These are phyloP conservation scores for Anastrepha obliqua DNA, from an alignment of 1,140 invertebrate genomes.

Conservation along the genomic window DNA sequence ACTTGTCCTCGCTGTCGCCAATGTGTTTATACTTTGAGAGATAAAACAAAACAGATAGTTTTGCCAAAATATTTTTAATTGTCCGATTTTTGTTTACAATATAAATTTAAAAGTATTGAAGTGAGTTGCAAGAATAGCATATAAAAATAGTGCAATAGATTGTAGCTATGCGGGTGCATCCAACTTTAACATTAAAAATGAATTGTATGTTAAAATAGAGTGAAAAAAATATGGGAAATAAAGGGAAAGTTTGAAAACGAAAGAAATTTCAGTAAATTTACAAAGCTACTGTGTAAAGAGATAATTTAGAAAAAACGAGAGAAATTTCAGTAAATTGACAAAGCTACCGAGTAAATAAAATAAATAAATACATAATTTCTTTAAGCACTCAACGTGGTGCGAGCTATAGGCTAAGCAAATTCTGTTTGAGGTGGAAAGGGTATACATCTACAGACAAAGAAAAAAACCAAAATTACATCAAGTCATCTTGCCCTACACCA, in stretches of 20 bases:
- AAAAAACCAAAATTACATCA: too few relatives aligned
- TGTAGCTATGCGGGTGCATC: neutral
- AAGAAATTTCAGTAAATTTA: neutral
- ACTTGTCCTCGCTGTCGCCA: too few relatives aligned
- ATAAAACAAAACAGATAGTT: constrained; percentile 13
- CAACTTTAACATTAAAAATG: neutral
- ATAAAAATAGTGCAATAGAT: constrained; percentile 8
- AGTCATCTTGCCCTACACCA: neutral
- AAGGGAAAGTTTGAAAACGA: neutral
- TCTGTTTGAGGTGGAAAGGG: too few relatives aligned
- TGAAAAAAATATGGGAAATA: neutral
- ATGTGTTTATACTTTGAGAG: neutral
- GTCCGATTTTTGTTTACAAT: constrained; percentile 22
- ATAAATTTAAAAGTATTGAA: constrained; percentile 49
- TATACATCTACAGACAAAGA: too few relatives aligned
- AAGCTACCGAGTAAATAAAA: neutral
- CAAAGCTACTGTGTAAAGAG: neutral
- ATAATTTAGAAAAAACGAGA: neutral
- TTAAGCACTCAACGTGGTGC: too few relatives aligned
- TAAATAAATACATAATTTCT: too few relatives aligned
- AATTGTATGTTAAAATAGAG: neutral
- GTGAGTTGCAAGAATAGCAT: neutral
- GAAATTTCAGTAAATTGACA: neutral
- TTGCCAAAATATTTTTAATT: neutral
- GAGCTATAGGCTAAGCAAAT: too few relatives aligned